Conservation (phyloP, 1,140 invertebrate genomes). For the Wiebesia pumilae region DNA sequence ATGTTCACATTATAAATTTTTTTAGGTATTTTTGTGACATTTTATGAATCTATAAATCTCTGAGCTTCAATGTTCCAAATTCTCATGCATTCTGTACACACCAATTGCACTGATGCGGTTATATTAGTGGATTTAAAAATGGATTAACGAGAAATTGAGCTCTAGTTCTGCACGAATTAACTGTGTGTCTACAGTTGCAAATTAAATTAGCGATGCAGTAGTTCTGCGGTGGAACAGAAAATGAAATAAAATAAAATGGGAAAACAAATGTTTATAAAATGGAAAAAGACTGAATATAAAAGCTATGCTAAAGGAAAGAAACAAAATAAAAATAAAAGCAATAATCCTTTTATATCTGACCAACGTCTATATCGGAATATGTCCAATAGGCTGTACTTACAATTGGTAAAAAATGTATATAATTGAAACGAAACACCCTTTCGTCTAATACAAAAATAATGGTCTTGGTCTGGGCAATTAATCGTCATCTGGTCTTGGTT, state of each 20-base stretch:
- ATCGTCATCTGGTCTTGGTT: slow-evolving; percentile 32
- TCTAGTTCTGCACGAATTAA: background rate
- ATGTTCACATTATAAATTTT: background rate
- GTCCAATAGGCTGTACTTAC: background rate
- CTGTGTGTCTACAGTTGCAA: slow-evolving; percentile 34
- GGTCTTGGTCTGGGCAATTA: slow-evolving; percentile 36
- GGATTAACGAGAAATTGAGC: slow-evolving; percentile 39
- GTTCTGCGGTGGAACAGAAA: background rate
- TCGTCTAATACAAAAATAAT: slow-evolving; percentile 47
- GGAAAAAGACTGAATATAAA: background rate
- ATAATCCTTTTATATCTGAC: slow-evolving; percentile 44
- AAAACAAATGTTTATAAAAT: background rate
- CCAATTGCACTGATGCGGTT: slow-evolving; percentile 18
- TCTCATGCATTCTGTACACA: background rate
- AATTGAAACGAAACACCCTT: background rate
- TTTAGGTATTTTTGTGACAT: background rate
- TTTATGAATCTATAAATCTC: background rate
- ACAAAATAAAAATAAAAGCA: background rate
- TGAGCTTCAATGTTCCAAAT: too few species aligned
- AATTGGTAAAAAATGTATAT: background rate
- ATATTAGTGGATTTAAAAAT: slow-evolving; percentile 42
- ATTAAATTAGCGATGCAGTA: slow-evolving; percentile 37
- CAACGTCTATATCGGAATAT: background rate
- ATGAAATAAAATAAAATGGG: slow-evolving; percentile 34
- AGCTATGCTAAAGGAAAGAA: background rate